phyloP scores from a whole-genome alignment of 2,888 invertebrate species.

The Norana najaformis region DNA sequence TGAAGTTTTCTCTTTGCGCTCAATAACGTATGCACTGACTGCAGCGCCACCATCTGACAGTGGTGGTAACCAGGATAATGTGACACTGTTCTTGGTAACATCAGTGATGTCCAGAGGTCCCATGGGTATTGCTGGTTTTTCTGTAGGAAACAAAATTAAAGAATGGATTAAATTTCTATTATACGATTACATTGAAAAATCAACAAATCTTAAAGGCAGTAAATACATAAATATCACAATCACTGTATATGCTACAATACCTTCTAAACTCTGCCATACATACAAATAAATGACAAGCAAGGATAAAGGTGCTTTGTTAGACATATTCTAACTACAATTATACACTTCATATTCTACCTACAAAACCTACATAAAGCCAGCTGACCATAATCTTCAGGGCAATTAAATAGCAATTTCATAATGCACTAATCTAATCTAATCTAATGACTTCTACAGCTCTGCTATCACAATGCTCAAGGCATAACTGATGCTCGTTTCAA shows the following conservation, averaged over 20 bases:
- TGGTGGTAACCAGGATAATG: constrained; percentile 83
- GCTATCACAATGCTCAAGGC: too few relatives aligned
- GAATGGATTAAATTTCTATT: not conserved
- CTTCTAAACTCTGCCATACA: not conserved
- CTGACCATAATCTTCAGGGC: not conserved
- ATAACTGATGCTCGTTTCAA: too few relatives aligned
- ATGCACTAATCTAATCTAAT: too few relatives aligned
- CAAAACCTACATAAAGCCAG: too few relatives aligned
- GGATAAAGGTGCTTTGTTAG: not conserved
- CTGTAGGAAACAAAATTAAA: constrained; percentile 26
- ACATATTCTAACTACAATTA: too few relatives aligned
- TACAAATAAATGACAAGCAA: too few relatives aligned
- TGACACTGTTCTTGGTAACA: constrained; percentile 52
- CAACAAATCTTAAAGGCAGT: too few relatives aligned
- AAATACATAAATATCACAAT: too few relatives aligned
- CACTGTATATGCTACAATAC: not conserved
- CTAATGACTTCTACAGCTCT: too few relatives aligned
- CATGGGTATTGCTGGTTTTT: constrained; percentile 68
- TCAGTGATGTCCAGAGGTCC: constrained; percentile 72
- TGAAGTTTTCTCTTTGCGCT: constrained; percentile 67
- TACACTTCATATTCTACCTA: too few relatives aligned
- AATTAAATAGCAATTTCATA: not conserved
- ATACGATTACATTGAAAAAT: not conserved
- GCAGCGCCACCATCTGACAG: constrained; percentile 91
- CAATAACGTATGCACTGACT: constrained; percentile 82